phyloP scores from a whole-genome alignment of 1,140 invertebrate genomes.

The Zaprionus kolodkinae region DNA sequence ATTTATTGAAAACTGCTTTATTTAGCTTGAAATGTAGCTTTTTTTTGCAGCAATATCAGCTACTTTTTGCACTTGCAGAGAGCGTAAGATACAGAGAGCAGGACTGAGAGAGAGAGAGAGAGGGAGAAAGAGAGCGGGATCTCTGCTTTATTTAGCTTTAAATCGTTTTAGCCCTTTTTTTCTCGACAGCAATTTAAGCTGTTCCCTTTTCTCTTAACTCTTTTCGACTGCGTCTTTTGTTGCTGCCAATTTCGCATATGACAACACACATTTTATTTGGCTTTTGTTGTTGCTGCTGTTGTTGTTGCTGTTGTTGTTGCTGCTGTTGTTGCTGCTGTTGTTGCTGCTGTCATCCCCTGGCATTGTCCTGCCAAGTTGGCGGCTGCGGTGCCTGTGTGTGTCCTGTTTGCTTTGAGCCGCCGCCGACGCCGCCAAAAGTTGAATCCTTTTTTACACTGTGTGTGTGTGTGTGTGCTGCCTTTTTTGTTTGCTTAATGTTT shows the following conservation, averaged over 20 bases:
- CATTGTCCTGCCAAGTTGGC: conserved; percentile 44
- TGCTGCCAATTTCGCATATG: conserved; percentile 43
- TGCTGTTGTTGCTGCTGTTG: conserved; percentile 24
- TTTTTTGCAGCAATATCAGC: too few relatives aligned
- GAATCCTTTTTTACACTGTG: conserved; percentile 62
- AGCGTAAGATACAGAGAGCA: neutral
- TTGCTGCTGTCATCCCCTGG: conserved; percentile 10
- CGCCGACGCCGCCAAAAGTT: conserved; percentile 46
- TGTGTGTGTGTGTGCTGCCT: conserved; percentile 43
- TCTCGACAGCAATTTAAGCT: conserved; percentile 38
- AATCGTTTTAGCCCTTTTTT: conserved; percentile 19
- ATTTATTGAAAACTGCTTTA: too few relatives aligned
- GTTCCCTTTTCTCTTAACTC: neutral
- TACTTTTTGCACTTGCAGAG: too few relatives aligned
- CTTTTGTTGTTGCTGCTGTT: conserved; percentile 19
- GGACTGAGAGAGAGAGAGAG: neutral
- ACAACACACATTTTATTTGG: conserved; percentile 26
- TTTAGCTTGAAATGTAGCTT: too few relatives aligned
- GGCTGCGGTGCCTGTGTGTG: conserved; percentile 47
- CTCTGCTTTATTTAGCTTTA: conserved; percentile 21
- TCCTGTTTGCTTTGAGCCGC: conserved; percentile 61
- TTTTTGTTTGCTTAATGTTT: conserved; percentile 77
- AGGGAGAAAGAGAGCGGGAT: neutral
- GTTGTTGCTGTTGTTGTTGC: conserved; percentile 6
- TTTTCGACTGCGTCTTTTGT: conserved; percentile 21